These are phyloP conservation scores for Alloscopus bannaensis DNA, from an alignment of 2,888 invertebrate genomes.

Conservation along the genomic window DNA sequence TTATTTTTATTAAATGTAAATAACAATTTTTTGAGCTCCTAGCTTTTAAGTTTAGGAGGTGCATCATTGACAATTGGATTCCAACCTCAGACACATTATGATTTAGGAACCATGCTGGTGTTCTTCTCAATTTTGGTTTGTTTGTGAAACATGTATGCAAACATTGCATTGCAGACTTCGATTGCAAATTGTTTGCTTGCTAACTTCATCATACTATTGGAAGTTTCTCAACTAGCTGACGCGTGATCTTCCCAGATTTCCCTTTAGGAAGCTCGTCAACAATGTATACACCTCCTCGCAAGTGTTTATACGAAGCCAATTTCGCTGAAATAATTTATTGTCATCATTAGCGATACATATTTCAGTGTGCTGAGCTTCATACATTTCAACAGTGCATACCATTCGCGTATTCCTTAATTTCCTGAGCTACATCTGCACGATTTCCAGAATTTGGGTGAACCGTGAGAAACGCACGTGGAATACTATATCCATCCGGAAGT, in stretches of 20 bases:
- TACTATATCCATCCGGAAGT: constrained; percentile 56
- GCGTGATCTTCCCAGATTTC: constrained; percentile 51
- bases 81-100: too few relatives aligned
- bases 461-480: constrained; percentile 67
- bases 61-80: too few relatives aligned
- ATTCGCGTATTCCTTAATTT: constrained; percentile 67
- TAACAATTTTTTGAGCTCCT: too few relatives aligned
- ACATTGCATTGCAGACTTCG: too few relatives aligned
- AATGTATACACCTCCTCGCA: constrained; percentile 42
- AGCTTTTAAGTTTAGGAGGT: too few relatives aligned
- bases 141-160: too few relatives aligned
- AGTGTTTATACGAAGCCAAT: constrained; percentile 46
- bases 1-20: too few relatives aligned
- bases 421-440: constrained; percentile 24
- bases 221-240: constrained; percentile 29
- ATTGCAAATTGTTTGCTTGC: too few relatives aligned
- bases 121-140: too few relatives aligned
- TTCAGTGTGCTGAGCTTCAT: too few relatives aligned
- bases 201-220: not conserved
- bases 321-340: constrained; percentile 23
- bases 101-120: too few relatives aligned
- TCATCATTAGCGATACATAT: not conserved
- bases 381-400: too few relatives aligned
- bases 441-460: constrained; percentile 10
- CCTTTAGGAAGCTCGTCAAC: constrained; percentile 57